Evolutionary conservation across 2,797 vertebrate genomes (phyloP).

Genomic region (Simalia tracyae): DNA sequence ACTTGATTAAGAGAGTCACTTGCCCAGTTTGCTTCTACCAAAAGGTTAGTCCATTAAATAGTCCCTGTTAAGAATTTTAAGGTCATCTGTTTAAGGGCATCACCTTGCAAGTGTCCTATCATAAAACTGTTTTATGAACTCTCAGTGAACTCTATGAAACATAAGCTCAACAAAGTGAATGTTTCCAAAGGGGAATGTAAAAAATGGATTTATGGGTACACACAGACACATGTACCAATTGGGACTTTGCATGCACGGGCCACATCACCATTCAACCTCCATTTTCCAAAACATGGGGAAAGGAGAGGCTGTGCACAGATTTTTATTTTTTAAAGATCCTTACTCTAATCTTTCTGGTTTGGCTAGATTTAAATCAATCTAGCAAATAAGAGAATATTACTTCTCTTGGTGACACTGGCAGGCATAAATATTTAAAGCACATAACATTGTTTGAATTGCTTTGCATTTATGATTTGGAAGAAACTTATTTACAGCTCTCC

Average conservation of each 20-base stretch:
- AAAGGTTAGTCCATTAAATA: constrained; percentile 10
- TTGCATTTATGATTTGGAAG: constrained; percentile 17
- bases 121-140: constrained; percentile 40
- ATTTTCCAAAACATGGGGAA: background rate
- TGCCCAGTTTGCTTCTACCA: background rate
- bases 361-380: background rate
- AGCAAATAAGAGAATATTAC: background rate
- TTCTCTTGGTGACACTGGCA: background rate
- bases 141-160: background rate
- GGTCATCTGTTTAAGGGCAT: background rate
- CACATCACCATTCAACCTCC: background rate
- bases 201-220: constrained; percentile 43
- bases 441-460: background rate
- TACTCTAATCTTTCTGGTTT: background rate
- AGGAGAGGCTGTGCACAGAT: background rate
- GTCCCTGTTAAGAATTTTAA: background rate
- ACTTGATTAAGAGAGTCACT: background rate
- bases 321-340: background rate
- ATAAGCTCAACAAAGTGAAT: constrained; percentile 30
- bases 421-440: background rate
- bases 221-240: background rate
- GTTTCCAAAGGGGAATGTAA: constrained; percentile 33
- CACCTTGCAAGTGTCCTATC: constrained; percentile 7
- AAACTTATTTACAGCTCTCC: constrained; percentile 1
- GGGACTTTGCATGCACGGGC: constrained; percentile 24